Conservation (phyloP, 64 coral and sea anemone species). For the Anthopleura sola region DNA sequence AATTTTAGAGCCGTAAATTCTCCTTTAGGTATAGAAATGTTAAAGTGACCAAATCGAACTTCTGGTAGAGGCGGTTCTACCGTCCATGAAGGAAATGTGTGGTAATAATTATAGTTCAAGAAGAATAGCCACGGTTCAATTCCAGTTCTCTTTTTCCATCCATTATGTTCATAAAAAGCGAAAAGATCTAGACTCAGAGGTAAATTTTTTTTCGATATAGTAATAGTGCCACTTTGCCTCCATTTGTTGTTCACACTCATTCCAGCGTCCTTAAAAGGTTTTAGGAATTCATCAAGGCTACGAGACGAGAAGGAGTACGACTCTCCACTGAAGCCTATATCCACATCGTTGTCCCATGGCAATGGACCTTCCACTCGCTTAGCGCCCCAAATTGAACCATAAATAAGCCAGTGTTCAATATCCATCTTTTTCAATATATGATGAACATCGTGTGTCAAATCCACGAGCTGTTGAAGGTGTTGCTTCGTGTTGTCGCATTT, state of each 20-base stretch:
- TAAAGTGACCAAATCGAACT: slow-evolving; percentile 58
- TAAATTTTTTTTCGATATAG: slow-evolving; percentile 20
- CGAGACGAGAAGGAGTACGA: background rate
- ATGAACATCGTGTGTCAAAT: background rate
- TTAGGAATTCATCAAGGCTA: slow-evolving; percentile 13
- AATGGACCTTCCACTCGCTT: slow-evolving; percentile 12
- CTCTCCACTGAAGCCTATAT: slow-evolving; percentile 55
- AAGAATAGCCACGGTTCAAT: slow-evolving; percentile 47
- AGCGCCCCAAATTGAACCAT: background rate
- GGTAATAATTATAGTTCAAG: slow-evolving; percentile 47
- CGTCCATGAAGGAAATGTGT: slow-evolving; percentile 47
- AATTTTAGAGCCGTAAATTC: slow-evolving; percentile 46
- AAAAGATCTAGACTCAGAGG: slow-evolving; percentile 46
- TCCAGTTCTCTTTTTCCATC: slow-evolving; percentile 36
- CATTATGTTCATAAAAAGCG: slow-evolving; percentile 48
- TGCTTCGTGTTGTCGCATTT: background rate
- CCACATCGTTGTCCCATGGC: slow-evolving; percentile 67
- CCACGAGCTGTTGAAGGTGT: background rate
- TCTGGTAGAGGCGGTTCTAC: slow-evolving; percentile 53
- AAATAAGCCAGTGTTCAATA: slow-evolving; percentile 12
- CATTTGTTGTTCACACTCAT: slow-evolving; percentile 42
- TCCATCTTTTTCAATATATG: background rate
- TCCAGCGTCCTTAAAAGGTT: slow-evolving; percentile 32
- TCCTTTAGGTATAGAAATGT: slow-evolving; percentile 64
- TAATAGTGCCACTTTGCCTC: slow-evolving; percentile 54